Base-by-base conservation (phyloP, 2,888 invertebrate species). In the Temnothorax rugatulus region DNA sequence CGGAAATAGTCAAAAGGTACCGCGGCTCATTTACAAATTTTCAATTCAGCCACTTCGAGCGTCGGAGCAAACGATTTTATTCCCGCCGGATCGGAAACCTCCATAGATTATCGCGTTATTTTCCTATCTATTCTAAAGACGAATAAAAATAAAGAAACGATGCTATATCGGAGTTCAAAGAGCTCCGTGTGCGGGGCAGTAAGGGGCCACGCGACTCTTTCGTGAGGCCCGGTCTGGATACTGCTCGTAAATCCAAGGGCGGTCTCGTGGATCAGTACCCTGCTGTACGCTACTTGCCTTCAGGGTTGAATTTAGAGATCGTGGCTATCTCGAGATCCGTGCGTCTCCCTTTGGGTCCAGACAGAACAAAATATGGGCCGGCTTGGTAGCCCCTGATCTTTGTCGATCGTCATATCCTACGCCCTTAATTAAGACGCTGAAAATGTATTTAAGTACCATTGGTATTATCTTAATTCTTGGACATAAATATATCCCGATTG, bases 191-290 rank as follows among this genome's bases (percentile, higher is more conserved):
- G 59, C 25, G 34, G 15, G 47, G 38, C 11, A 18, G 41, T 38
- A 61, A 52, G 25, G 54, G 21, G 41, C 90, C 91, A 91, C 91
- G 90, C 90, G 91, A 90, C 91, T 88, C 47, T 59, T 74, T 84
- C 73, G 63, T 76, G 75, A 79, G 82, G 29, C 41, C 86, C 88
- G 83, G 86, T 89, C 86, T 88, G 88, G 86, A 63, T 76, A 66
- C 85, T 84, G 88, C 90, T 92, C 91, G 87, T 92, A 92, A 92
- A 92, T 92, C 84, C 89, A 83, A 86, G 87, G 84, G 84, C 88
- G 85, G 85, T 79, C 77, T 69, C 81, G 86, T 88, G 79, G 84
- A 88, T 87, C 81, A 84, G 81, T 69, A 86, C 83, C 63, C 15
- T 73, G 71, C 84, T 74, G 21, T 73, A 73, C 84, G 85, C 83